Evolutionary conservation across 1,140 invertebrate genomes (phyloP), one percentile per base, ranked within the genome.

Genomic region (Ceratosolen fusciceps): DNA sequence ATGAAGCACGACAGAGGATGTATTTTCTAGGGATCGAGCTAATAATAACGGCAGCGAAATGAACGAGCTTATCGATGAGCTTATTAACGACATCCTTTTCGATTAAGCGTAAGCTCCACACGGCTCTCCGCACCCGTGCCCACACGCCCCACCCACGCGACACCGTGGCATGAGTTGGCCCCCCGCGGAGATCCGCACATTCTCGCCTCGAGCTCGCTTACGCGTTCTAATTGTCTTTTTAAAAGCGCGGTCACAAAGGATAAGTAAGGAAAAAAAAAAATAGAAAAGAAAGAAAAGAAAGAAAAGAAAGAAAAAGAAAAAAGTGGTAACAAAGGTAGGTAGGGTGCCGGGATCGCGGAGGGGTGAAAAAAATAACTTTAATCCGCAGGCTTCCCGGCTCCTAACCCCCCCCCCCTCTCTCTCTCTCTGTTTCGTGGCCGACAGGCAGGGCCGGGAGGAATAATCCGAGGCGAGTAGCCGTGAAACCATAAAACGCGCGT

Each of bases 401-500:
- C 39, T 16, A 16, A n/a, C n/a, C n/a, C n/a, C n/a, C n/a, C n/a
- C n/a, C n/a, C n/a, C n/a, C n/a, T n/a, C n/a, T n/a, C n/a, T n/a
- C n/a, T n/a, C n/a, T 8, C 9, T 65, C 5, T 65, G 16, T 47
- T 68, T 26, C 12, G 39, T 47, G 24, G 39, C 37, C n/a, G 34
- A 21, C 47, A 14, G 9, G 49, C 49, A 56, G 31, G 31, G 39
- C 31, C 14, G 39, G 4, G 26, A 71, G 60, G 31, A 71, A 58
- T 73, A 73, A 56, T 74, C 72, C 54, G 31, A 54, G 10, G 52
- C 26, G 47, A 72, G 16, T 65, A 52, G 24, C 43, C n/a, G 43
- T 67, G 60, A 75, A 75, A 49, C 74, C 74, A 67, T 75, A 75
- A 75, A 67, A 75, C 24, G 10, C 43, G 60, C 47, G 26, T 24